These are phyloP conservation scores for Shargacucullia verbasci DNA, from an alignment of 2,888 invertebrate genomes.

Conservation along the genomic window DNA sequence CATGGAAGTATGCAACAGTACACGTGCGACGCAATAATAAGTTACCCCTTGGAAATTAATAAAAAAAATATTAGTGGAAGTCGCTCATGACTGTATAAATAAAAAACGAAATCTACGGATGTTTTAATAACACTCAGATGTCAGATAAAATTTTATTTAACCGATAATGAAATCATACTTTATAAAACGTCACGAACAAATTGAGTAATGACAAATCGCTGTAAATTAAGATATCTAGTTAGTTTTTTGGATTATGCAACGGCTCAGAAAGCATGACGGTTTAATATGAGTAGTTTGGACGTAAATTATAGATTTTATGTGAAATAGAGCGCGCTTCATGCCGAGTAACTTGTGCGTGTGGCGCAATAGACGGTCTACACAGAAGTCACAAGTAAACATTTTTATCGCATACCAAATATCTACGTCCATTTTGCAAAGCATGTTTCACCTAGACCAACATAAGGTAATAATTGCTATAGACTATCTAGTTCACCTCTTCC, in stretches of 20 bases:
- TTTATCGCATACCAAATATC: too few species aligned
- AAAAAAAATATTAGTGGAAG: too few species aligned
- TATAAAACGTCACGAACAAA: slow-evolving; percentile 10
- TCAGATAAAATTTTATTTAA: too few species aligned
- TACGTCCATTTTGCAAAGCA: slow-evolving; percentile 11
- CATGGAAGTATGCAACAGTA: too few species aligned
- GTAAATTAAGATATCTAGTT: slow-evolving; percentile 30
- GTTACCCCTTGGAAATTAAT: too few species aligned
- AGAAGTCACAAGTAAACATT: slow-evolving; percentile 14
- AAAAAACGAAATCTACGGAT: too few species aligned
- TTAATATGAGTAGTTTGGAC: slow-evolving; percentile 20
- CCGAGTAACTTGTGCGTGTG: not conserved
- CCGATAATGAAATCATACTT: not conserved
- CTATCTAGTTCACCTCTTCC: too few species aligned
- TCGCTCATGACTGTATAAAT: too few species aligned
- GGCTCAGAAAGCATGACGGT: slow-evolving; percentile 56
- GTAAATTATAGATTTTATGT: slow-evolving; percentile 30
- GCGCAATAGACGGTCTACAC: slow-evolving; percentile 7
- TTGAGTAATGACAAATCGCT: slow-evolving; percentile 35
- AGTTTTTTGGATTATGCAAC: slow-evolving; percentile 41
- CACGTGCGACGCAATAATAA: too few species aligned
- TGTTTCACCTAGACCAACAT: not conserved
- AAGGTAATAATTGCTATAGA: too few species aligned
- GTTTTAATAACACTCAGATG: too few species aligned
- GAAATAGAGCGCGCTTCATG: slow-evolving; percentile 20